phyloP scores from a whole-genome alignment of 2,113 vertebrate species.

The Chaenocephalus aceratus region DNA sequence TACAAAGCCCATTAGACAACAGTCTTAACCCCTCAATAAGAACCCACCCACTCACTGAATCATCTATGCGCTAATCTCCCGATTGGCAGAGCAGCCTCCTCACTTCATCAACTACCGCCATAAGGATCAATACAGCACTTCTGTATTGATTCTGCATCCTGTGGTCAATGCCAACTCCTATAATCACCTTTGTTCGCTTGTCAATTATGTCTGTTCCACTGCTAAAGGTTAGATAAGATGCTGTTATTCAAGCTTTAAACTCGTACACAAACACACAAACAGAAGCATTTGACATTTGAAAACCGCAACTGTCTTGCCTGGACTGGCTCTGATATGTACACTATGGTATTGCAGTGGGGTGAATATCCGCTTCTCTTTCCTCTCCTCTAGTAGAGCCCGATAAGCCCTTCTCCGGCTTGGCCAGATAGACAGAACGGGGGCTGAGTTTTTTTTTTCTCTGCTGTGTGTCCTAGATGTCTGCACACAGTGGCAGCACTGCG shows the following conservation, averaged over 20 bases:
- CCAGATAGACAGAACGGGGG: conserved; percentile 58
- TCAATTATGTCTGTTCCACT: conserved; percentile 51
- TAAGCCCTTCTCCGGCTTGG: conserved; percentile 66
- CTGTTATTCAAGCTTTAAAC: conserved; percentile 30
- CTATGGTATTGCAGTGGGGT: conserved; percentile 45
- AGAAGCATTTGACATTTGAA: conserved; percentile 67
- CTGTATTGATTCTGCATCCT: conserved; percentile 59
- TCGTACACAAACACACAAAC: conserved; percentile 15
- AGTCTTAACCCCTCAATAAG: conserved; percentile 37
- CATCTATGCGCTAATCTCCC: conserved; percentile 25
- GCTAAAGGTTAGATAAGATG: conserved; percentile 53
- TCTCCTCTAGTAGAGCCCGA: conserved; percentile 54
- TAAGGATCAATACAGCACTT: conserved; percentile 71
- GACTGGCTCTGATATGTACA: conserved; percentile 56
- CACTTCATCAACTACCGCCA: conserved; percentile 72
- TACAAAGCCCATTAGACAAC: conserved; percentile 11
- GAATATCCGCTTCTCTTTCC: conserved; percentile 57
- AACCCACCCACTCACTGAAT: conserved; percentile 41
- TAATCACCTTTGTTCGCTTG: conserved; percentile 62
- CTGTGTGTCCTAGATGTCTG: conserved; percentile 75
- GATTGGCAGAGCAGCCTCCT: conserved; percentile 35
- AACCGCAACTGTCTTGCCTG: conserved; percentile 39
- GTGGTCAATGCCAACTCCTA: conserved; percentile 64
- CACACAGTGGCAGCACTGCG: conserved; percentile 56
- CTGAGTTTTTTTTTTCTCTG: conserved; percentile 30